These are phyloP conservation scores for Saguinus imperator DNA, from an alignment of 2,113 vertebrate genomes.

Conservation along the genomic window DNA sequence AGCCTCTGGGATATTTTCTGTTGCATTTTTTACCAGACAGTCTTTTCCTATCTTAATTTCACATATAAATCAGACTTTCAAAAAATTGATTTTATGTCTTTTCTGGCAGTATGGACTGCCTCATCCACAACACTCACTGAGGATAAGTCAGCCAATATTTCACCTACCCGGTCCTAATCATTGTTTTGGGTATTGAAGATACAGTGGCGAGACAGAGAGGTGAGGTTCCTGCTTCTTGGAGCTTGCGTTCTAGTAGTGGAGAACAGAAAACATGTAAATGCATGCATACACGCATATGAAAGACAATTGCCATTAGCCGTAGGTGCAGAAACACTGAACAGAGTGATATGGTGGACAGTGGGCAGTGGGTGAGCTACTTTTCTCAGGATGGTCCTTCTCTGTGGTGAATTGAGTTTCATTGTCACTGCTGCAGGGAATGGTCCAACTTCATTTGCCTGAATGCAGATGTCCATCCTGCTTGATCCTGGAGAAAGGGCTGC, in stretches of 20 bases:
- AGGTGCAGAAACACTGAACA: not conserved
- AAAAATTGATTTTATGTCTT: not conserved
- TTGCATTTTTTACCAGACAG: not conserved
- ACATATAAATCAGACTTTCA: not conserved
- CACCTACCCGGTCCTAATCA: not conserved
- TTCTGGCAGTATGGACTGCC: not conserved
- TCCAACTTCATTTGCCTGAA: not conserved
- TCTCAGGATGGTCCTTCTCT: not conserved
- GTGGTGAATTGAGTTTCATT: too few relatives aligned
- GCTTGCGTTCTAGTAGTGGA: not conserved
- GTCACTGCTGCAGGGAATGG: not conserved
- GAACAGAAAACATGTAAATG: not conserved
- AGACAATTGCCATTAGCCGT: not conserved
- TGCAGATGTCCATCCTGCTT: not conserved
- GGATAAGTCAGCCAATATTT: not conserved
- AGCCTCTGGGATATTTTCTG: not conserved
- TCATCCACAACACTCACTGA: not conserved
- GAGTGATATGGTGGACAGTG: not conserved
- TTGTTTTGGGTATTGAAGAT: not conserved
- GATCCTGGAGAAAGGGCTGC: not conserved
- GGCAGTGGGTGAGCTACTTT: not conserved
- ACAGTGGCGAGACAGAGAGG: not conserved
- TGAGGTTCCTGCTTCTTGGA: not conserved
- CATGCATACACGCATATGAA: not conserved
- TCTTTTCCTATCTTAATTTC: not conserved